Percentiles rank a stretch among this genome's conserved stretches.
phyloP scores from a whole-genome alignment of 2,888 invertebrate genomes.

The Opisthograptis luteolata region DNA sequence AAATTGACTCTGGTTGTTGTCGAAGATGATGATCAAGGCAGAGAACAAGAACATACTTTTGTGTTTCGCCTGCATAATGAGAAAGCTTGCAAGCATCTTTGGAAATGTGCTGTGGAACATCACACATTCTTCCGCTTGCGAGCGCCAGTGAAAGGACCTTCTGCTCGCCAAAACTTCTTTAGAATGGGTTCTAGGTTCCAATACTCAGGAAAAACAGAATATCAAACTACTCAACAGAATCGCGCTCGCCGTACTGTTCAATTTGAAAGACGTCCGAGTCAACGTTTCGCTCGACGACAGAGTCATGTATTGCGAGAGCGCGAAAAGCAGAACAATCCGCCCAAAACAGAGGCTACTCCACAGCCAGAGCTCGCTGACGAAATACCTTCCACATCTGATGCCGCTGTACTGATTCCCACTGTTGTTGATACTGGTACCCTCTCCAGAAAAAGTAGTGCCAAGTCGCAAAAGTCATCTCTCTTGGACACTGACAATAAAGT shows the following conservation, averaged over 20 bases:
- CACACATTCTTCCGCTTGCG: slow-evolving; percentile 99
- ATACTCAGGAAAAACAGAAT: slow-evolving; percentile 97
- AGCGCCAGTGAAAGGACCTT: slow-evolving; percentile 94
- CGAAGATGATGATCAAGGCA: slow-evolving; percentile 98
- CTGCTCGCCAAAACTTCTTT: slow-evolving; percentile 97
- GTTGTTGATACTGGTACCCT: slow-evolving; percentile 55
- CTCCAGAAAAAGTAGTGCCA: slow-evolving; percentile 83
- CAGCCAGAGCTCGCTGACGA: slow-evolving; percentile 58
- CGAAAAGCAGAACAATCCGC: slow-evolving; percentile 83
- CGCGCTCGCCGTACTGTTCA: slow-evolving; percentile 96
- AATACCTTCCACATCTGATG: slow-evolving; percentile 63
- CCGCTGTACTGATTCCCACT: slow-evolving; percentile 37
- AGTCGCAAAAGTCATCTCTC: slow-evolving; percentile 82
- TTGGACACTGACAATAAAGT: slow-evolving; percentile 51
- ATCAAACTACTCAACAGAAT: slow-evolving; percentile 96
- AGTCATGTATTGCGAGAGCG: slow-evolving; percentile 94
- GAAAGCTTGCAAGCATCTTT: slow-evolving; percentile 99
- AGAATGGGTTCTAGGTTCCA: slow-evolving; percentile 99
- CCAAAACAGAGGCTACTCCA: slow-evolving; percentile 58
- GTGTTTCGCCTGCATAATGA: slow-evolving; percentile 98
- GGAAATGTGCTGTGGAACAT: slow-evolving; percentile 99
- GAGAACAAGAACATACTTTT: slow-evolving; percentile 99
- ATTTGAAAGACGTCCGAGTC: slow-evolving; percentile 98
- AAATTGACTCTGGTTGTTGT: slow-evolving; percentile 98
- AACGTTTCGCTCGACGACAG: slow-evolving; percentile 96